These are phyloP conservation scores for Opisthocomus hoazin DNA, from an alignment of 2,113 vertebrate genomes.

Conservation along the genomic window DNA sequence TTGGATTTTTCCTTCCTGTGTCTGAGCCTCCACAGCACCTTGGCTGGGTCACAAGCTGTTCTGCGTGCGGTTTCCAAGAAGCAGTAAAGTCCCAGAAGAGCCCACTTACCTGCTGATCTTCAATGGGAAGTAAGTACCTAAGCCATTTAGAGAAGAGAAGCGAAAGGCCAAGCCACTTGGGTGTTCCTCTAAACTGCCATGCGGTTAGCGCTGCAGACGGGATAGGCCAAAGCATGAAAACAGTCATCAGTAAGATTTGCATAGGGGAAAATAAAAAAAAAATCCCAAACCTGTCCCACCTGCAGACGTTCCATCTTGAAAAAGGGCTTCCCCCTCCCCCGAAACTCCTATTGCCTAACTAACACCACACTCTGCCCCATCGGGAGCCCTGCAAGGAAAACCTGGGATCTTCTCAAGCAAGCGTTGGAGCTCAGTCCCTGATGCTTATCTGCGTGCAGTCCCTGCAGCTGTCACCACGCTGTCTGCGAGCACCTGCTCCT, in stretches of 20 bases:
- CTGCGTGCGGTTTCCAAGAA: neutral
- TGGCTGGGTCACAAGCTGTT: neutral
- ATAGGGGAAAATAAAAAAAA: neutral
- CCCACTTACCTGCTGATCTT: neutral
- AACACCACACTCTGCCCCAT: rapidly evolving
- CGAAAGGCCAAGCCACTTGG: neutral
- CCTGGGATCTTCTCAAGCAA: neutral
- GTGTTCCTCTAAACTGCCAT: neutral
- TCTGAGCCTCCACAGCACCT: neutral
- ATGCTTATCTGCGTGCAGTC: neutral
- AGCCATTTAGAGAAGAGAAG: neutral
- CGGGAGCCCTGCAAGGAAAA: neutral
- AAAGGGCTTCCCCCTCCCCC: neutral
- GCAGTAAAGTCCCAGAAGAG: neutral
- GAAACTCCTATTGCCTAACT: neutral
- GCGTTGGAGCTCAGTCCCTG: neutral
- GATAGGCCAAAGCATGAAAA: neutral
- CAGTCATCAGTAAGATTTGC: constrained; percentile 17
- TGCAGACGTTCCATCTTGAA: neutral
- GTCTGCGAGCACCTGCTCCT: neutral
- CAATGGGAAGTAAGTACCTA: neutral
- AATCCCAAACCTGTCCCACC: neutral
- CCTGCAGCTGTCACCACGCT: neutral
- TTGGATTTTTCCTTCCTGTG: neutral
- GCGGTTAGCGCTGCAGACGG: neutral